Evolutionary conservation across 2,888 invertebrate genomes (phyloP), one percentile per base, ranked within the genome.

Genomic region (Itoplectis maculator): DNA sequence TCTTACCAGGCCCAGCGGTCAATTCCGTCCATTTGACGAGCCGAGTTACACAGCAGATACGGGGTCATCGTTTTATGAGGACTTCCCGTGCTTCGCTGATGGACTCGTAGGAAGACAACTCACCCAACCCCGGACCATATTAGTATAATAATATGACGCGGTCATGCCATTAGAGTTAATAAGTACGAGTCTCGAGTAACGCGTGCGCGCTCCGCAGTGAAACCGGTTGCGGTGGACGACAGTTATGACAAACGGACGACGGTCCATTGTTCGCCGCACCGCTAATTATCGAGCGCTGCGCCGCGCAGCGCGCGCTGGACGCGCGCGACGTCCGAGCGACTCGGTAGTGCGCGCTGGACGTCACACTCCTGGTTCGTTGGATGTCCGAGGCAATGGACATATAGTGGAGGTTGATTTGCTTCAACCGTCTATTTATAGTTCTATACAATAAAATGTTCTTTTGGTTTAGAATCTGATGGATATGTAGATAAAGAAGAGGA

Each of bases 171-270:
- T 90, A 88, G 87, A 87, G 84, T 89, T 90, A 90, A 90, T 90
- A 89, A 89, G 88, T 86, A 86, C 65, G 81, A 83, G 88, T 86
- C 88, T 89, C 90, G 88, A 90, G 90, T 90, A 89, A 89, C 88
- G 86, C 79, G 69, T 66, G 79, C 61, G 45, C 77, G 29, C 3
- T 15, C n/a, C n/a, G 42, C 54, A 72, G 61, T 37, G 45, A 40
- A 40, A 65, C 72, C 72, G 83, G 84, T 84, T 81, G 85, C 88
- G 83, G 83, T 81, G 82, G 88, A 87, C 87, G 90, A 90, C 89
- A 90, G 90, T 90, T 90, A 90, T 89, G 90, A 90, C 89, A 87
- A 84, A 85, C 86, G 63, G 68, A 77, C 45, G 75, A 82, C 81
- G 85, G 84, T 78, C 87, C 86, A 91, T 90, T 91, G 90, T 90